Evolutionary conservation across 1,140 invertebrate genomes (phyloP), one percentile per base, ranked within the genome.

Genomic region (Leptoteleia sp.): DNA sequence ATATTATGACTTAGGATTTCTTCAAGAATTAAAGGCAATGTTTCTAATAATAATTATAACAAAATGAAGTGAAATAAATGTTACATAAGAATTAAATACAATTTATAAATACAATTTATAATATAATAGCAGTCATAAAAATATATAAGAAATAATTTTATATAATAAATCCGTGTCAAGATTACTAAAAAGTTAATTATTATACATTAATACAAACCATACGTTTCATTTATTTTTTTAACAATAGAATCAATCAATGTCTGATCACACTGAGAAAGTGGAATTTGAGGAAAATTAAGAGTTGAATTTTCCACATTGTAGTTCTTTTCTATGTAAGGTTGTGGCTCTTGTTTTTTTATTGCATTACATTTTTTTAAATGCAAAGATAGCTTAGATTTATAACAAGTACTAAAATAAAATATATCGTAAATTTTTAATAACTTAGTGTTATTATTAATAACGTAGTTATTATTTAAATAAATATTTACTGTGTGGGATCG

Each of bases 361-460:
- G 93, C 93, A 89, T 96, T 96, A 82, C 95, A 96, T 57, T 95
- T 94, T 81, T 92, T 92, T 37, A 96, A 85, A 87, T 96, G 95
- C 79, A 93, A 93, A 19, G 91, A 76, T 48, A 96, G 84, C 77
- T 93, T 94, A 12, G 92, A 91, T 38, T 92, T 91, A 85, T 93
- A 96, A 77, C 94, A 94, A 0, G 95, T 94, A 78, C 93, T 94
- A 80, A 12, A 89, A 91, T 29, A 55, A n/a, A n/a, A n/a, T n/a
- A n/a, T n/a, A n/a, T n/a, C n/a, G n/a, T n/a, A n/a, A n/a, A n/a
- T n/a, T n/a, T n/a, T n/a, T n/a, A n/a, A n/a, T n/a, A n/a, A n/a
- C n/a, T n/a, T n/a, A n/a, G n/a, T n/a, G n/a, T n/a, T n/a, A n/a
- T n/a, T n/a, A n/a, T n/a, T n/a, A n/a, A n/a, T n/a, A n/a, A n/a